Conservation (phyloP, 2,797 vertebrate genomes). For the Oceanodroma leucorhoa region DNA sequence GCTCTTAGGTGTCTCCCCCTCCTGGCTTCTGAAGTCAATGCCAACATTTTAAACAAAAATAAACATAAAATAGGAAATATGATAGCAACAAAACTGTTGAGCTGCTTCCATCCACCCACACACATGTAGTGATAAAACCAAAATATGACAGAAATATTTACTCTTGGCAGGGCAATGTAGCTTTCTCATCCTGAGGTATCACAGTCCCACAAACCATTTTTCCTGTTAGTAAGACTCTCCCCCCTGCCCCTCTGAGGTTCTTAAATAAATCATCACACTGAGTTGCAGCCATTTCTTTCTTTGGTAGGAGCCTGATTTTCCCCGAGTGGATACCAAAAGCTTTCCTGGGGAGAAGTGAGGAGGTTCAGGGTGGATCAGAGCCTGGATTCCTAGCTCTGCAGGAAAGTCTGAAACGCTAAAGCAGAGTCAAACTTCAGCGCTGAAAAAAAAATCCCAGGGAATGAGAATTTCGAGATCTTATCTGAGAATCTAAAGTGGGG, state of each 20-base stretch:
- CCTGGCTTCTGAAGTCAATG: constrained; percentile 40
- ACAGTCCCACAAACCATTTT: constrained; percentile 30
- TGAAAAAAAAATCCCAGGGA: background rate
- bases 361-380: background rate
- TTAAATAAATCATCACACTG: background rate
- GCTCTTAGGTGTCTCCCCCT: constrained; percentile 31
- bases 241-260: background rate
- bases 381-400: background rate
- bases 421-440: background rate
- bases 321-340: background rate
- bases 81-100: constrained; percentile 37
- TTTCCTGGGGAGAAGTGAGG: background rate
- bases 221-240: background rate
- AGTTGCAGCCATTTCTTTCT: background rate
- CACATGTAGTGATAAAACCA: constrained; percentile 36
- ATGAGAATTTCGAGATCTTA: background rate
- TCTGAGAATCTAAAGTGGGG: background rate
- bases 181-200: constrained; percentile 48
- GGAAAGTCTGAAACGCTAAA: background rate
- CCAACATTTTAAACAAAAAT: constrained; percentile 48
- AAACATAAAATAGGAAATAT: constrained; percentile 29
- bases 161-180: constrained; percentile 36
- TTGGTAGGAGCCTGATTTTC: background rate
- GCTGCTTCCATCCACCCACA: constrained; percentile 19
- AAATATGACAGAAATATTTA: constrained; percentile 66